Evolutionary conservation across 2,888 invertebrate genomes (phyloP).

Genomic region (Platyscelio sp.): DNA sequence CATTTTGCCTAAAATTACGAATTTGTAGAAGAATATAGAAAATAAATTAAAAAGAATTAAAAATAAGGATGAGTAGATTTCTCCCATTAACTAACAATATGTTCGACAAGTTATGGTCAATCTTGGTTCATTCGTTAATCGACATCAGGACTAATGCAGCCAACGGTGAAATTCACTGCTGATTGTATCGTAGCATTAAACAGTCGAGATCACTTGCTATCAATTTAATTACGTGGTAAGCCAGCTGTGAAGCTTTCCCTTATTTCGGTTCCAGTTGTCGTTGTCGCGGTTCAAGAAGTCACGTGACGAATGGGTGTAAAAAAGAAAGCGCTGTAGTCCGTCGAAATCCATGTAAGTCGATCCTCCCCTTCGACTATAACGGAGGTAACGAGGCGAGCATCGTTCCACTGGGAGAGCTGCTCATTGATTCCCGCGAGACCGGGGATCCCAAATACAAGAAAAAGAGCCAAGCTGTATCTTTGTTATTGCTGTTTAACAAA

Average conservation of each 20-base stretch:
- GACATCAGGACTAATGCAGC: slow-evolving; percentile 41
- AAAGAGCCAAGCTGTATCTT: slow-evolving; percentile 51
- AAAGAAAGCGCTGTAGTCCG: slow-evolving; percentile 57
- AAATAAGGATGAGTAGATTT: too few species aligned
- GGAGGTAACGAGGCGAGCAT: slow-evolving; percentile 70
- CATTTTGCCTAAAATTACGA: too few species aligned
- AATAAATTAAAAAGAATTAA: too few species aligned
- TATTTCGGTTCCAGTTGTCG: slow-evolving; percentile 57
- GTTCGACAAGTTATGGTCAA: slow-evolving; percentile 51
- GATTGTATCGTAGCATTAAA: slow-evolving; percentile 59
- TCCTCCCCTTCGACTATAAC: slow-evolving; percentile 67
- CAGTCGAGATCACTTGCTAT: slow-evolving; percentile 54
- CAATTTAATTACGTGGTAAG: slow-evolving; percentile 71
- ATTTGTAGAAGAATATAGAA: too few species aligned
- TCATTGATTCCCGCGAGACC: slow-evolving; percentile 64
- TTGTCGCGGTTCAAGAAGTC: slow-evolving; percentile 66
- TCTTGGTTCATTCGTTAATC: slow-evolving; percentile 63
- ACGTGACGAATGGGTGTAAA: slow-evolving; percentile 65
- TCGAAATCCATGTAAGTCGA: slow-evolving; percentile 70
- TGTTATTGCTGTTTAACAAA: slow-evolving; percentile 63
- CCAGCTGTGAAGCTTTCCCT: slow-evolving; percentile 63
- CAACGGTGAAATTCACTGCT: slow-evolving; percentile 62
- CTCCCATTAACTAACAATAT: slow-evolving; percentile 34
- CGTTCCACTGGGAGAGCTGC: slow-evolving; percentile 65
- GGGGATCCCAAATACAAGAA: slow-evolving; percentile 63